A percentile compares a stretch with the other conserved stretches of the same genome.
Evolutionary conservation across 64 coral and sea anemone species (phyloP).

Genomic region (Stichodactyla helianthus): DNA sequence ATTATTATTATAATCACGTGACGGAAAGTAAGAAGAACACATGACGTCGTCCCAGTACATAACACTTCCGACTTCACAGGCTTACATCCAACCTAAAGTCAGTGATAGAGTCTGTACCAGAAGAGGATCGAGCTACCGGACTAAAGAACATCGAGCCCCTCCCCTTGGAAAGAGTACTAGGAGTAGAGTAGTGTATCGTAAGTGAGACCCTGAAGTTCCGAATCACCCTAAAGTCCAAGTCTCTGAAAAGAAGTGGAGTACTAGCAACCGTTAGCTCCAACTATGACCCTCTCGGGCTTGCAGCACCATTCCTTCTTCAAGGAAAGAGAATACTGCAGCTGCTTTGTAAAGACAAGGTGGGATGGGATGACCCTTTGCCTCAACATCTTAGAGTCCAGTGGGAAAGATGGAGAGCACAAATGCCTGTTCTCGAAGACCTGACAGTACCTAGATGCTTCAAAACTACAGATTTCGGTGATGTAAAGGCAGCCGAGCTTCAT

Average conservation of each 20-base stretch:
- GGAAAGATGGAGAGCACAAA: neutral
- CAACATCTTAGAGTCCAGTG: neutral
- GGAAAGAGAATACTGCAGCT: constrained; percentile 17
- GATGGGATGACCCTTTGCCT: constrained; percentile 9
- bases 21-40: too few species aligned
- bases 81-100: neutral
- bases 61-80: too few species aligned
- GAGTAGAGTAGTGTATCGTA: constrained; percentile 11
- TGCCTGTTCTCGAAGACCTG: neutral
- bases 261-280: constrained; percentile 15
- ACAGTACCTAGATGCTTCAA: neutral
- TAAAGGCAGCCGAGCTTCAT: neutral
- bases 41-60: too few species aligned
- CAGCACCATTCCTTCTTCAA: neutral
- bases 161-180: neutral
- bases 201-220: neutral
- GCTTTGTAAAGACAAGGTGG: neutral
- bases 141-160: neutral
- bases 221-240: neutral
- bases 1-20: too few species aligned
- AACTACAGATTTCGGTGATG: neutral
- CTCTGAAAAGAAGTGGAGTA: neutral
- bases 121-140: neutral
- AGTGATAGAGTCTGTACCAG: constrained; percentile 8
- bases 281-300: constrained; percentile 19